Evolutionary conservation across 2,113 vertebrate genomes (phyloP).

Genomic region (Archilochus colubris): DNA sequence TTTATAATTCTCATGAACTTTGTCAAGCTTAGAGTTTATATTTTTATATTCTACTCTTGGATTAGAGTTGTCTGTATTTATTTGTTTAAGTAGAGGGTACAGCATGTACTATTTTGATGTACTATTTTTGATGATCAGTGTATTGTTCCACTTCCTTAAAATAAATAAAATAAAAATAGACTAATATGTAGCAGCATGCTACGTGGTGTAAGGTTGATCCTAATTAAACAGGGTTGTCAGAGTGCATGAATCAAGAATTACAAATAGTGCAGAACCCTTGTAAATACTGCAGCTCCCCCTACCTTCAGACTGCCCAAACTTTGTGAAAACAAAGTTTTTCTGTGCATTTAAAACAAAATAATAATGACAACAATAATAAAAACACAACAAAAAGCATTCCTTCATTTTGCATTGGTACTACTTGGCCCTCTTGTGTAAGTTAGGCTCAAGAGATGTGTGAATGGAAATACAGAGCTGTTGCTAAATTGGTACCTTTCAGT

Average conservation of each 20-base stretch:
- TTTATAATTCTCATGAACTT: conserved; percentile 33
- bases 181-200: neutral
- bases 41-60: conserved; percentile 26
- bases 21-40: conserved; percentile 13
- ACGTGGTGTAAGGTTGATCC: neutral
- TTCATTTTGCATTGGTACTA: neutral
- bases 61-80: conserved; percentile 50
- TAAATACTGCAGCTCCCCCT: neutral
- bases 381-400: neutral
- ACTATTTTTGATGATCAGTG: conserved; percentile 33
- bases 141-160: conserved; percentile 65
- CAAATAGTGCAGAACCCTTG: neutral
- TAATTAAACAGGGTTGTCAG: conserved; percentile 10
- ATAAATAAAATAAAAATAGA: conserved; percentile 61
- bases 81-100: conserved; percentile 52
- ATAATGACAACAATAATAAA: neutral
- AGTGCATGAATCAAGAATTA: neutral
- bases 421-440: neutral
- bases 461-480: neutral
- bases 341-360: neutral
- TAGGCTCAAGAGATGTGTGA: neutral
- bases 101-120: conserved; percentile 40
- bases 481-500: conserved; percentile 15
- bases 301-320: neutral
- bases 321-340: neutral